Conservation (phyloP, 2,888 invertebrate species). For the Phortica magna region DNA sequence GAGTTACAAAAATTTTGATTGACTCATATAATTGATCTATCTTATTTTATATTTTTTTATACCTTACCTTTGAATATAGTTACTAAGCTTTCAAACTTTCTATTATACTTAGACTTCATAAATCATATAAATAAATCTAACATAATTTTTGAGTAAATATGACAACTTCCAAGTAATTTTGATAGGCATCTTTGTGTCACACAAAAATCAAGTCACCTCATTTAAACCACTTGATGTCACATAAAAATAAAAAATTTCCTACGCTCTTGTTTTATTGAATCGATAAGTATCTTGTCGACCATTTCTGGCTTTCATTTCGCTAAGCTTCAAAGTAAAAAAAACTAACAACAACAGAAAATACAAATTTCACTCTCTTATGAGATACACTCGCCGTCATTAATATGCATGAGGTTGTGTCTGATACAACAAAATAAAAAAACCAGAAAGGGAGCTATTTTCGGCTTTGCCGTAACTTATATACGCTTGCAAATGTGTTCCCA, state of each 20-base stretch:
- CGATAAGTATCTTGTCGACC: slow-evolving; percentile 7
- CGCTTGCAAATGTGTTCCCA: too few relatives aligned
- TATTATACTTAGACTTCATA: background rate
- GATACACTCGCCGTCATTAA: slow-evolving; percentile 1
- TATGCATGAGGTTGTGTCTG: slow-evolving; percentile 1
- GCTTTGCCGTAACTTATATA: too few relatives aligned
- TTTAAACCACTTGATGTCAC: background rate
- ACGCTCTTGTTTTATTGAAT: background rate
- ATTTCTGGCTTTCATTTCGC: slow-evolving; percentile 17
- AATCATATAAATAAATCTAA: background rate
- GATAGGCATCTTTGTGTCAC: background rate
- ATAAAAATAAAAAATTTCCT: slow-evolving; percentile 23
- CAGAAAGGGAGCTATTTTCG: too few relatives aligned
- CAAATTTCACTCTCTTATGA: slow-evolving; percentile 7
- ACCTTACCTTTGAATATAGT: too few relatives aligned
- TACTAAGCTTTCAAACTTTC: too few relatives aligned
- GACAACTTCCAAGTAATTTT: background rate
- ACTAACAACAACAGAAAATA: background rate
- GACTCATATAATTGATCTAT: too few relatives aligned
- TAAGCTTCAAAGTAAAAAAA: slow-evolving; percentile 12
- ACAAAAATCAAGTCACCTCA: background rate
- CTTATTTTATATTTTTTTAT: too few relatives aligned
- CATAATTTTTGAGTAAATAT: background rate
- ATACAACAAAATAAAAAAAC: background rate
- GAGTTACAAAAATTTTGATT: too few relatives aligned